Conservation (phyloP, 2,113 vertebrate genomes). For the Ophthalmolycus amberensis region DNA sequence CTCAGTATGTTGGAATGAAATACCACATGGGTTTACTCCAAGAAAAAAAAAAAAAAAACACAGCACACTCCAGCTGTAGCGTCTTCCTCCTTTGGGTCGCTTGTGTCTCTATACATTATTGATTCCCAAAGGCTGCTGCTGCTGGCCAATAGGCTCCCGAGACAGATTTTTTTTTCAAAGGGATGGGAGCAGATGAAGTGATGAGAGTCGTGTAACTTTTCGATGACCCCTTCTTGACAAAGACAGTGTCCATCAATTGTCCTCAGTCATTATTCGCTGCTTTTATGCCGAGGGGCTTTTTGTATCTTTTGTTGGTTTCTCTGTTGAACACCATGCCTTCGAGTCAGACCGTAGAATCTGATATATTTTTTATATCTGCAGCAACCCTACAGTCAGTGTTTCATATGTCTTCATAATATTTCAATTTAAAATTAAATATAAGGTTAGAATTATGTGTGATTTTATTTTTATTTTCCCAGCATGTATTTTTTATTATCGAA, state of each 20-base stretch:
- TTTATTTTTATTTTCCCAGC: background rate
- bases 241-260: constrained; percentile 89
- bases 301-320: constrained; percentile 83
- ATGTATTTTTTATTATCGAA: background rate
- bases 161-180: constrained; percentile 62
- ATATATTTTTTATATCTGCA: background rate
- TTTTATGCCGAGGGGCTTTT: constrained; percentile 85
- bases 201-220: constrained; percentile 98
- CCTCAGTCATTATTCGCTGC: constrained; percentile 80
- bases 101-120: constrained; percentile 75
- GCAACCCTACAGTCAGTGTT: background rate
- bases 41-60: constrained; percentile 21
- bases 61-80: constrained; percentile 52
- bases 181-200: constrained; percentile 79
- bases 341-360: constrained; percentile 39
- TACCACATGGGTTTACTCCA: constrained; percentile 23
- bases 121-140: constrained; percentile 80
- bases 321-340: constrained; percentile 73
- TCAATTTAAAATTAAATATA: background rate
- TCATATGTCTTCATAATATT: background rate
- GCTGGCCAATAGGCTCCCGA: constrained; percentile 73
- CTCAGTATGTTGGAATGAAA: constrained; percentile 2
- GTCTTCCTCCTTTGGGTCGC: constrained; percentile 59
- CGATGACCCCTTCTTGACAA: constrained; percentile 96
- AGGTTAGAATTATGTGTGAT: background rate